Evolutionary conservation across 2,888 invertebrate species (phyloP).

Genomic region (Oegoconia quadripuncta): DNA sequence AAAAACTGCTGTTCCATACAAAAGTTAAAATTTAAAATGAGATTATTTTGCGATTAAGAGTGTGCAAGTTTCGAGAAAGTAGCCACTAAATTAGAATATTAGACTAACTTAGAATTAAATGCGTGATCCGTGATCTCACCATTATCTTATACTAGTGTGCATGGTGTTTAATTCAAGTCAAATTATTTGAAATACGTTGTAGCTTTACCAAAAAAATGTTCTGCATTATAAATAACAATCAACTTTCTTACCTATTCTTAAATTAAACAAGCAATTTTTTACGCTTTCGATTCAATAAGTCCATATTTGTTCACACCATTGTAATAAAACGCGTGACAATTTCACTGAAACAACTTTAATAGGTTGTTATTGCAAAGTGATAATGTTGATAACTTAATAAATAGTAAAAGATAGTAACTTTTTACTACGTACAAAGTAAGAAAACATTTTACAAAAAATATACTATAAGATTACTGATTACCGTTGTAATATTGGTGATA

Average conservation of each 20-base stretch:
- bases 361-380: not conserved
- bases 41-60: not conserved
- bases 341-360: conserved; percentile 18
- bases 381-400: too few species aligned
- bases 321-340: conserved; percentile 51
- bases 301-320: conserved; percentile 48
- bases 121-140: not conserved
- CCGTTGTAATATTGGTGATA: too few species aligned
- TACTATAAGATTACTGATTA: too few species aligned
- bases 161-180: too few species aligned
- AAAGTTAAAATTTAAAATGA: not conserved
- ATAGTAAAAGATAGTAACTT: too few species aligned
- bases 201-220: conserved; percentile 22
- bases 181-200: conserved; percentile 21
- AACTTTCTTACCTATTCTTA: conserved; percentile 54
- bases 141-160: conserved; percentile 1
- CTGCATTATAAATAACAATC: conserved; percentile 1
- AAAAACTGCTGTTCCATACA: too few species aligned
- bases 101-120: too few species aligned
- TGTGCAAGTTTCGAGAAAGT: not conserved
- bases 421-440: too few species aligned
- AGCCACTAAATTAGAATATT: not conserved
- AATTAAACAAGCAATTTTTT: conserved; percentile 55
- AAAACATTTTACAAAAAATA: too few species aligned
- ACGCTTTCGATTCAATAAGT: conserved; percentile 59